Base-by-base conservation (phyloP, 2,113 vertebrate species). In the Chaetodon trifascialis region DNA sequence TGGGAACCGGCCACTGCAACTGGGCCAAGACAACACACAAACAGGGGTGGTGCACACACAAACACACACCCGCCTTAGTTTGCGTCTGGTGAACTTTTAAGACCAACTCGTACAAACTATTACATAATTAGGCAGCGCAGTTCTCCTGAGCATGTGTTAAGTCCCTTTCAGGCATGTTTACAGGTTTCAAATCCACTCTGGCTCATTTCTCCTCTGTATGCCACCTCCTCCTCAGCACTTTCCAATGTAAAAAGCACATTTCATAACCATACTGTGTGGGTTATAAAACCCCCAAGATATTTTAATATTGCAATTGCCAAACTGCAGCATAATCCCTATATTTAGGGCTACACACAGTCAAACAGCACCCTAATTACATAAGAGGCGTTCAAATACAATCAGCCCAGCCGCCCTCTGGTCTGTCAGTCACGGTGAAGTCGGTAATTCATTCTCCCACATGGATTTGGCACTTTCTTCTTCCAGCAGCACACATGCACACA, bases 301-400 rank as follows among this genome's bases (percentile, higher is more conserved):
- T 87, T 67, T 62, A 80, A 54, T 73, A 70, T 68, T 85, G 69
- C 63, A 69, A 60, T 76, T 76, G 59, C 63, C 66, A 90, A 84
- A 86, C 59, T 58, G 77, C 44, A 59, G 52, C 49, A 59, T 85
- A 89, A 91, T 92, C 86, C 68, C 30, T 47, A 49, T 58, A 82
- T 86, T 80, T 85, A 71, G 44, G 19, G 40, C 49, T 64, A 19
- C 5, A 55, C 64, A 40, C 10, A 75, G 52, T 83, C 64, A 84
- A 74, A 44, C 75, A 67, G 62, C 59, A 68, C 2, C 52, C n/a
- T 66, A 75, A 83, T 74, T 85, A 54, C 47, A 54, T 83, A 79
- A 72, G 52, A 84, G 21, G 67, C 42, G 4, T 81, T 79, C 30
- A 80, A 80, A 85, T 58, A 68, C 67, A 88, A 82, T 77, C n/a